Base-by-base conservation (phyloP, 2,888 invertebrate species). In the Xanthia togata region DNA sequence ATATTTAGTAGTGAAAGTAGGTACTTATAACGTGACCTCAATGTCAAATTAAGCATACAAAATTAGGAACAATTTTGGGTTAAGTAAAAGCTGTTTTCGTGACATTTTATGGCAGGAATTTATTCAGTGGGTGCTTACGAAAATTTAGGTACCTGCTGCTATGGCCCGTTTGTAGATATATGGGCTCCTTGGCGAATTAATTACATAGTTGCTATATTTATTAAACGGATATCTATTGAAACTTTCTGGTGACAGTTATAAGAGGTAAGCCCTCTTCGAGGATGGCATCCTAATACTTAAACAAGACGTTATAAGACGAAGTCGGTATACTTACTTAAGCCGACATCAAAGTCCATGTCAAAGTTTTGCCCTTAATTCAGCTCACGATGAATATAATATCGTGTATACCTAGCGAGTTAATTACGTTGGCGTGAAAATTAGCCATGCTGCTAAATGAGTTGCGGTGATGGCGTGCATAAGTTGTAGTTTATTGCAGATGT, bases 321-420 rank as follows among this genome's bases (percentile, higher is more conserved):
- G 89, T 83, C 85, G 88, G 86, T 87, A 89, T 78, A 78, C 84
- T 82, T 79, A 73, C 75, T 59, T 90, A 88, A 91, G 88, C 88
- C 88, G 88, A 90, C 92, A 91, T 92, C 91, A 91, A 91, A 93
- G 91, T 89, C 90, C 82, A 87, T 89, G 89, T 90, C 90, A 89
- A 91, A 90, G 91, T 93, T 92, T 91, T 89, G 87, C 88, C 88
- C 85, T 93, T 91, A 93, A 94, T 93, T 92, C 94, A 93, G 93
- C 93, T 92, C 87, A 87, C 90, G 91, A 92, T 94, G 93, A 94
- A 95, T 94, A 92, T 92, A 92, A 89, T 92, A 92, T 92, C 89
- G 91, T 88, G 90, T 90, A 90, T 88, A 88, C 90, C 89, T 90
- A 90, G 86, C 82, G 88, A 89, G 91, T 91, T 93, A 92, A 94